Conservation (phyloP, 2,113 vertebrate species). For the Erythrocercus mccallii region DNA sequence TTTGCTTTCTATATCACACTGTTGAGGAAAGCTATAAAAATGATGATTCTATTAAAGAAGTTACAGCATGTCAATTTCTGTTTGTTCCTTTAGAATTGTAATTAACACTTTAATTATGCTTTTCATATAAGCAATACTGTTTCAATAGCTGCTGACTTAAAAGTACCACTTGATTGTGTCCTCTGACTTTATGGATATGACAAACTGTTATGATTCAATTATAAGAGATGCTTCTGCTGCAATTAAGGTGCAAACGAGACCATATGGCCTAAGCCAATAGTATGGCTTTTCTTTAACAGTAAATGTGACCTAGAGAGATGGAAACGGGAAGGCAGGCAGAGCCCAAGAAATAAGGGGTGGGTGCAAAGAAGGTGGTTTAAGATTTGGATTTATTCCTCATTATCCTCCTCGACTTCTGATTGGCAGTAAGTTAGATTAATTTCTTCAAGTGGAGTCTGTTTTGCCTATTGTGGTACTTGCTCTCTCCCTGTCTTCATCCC, state of each 20-base stretch:
- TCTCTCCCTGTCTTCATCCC: background rate
- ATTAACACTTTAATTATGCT: background rate
- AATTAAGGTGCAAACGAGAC: background rate
- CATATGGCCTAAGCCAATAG: background rate
- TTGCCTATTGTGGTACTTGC: background rate
- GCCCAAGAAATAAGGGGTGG: background rate
- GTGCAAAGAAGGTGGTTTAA: background rate
- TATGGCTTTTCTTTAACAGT: background rate
- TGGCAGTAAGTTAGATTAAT: background rate
- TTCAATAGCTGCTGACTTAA: background rate
- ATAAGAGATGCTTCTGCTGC: background rate
- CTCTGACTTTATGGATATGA: background rate
- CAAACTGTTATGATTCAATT: background rate
- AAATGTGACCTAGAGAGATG: background rate
- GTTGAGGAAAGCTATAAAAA: background rate
- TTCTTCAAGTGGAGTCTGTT: background rate
- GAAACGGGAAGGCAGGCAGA: background rate
- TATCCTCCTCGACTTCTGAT: background rate
- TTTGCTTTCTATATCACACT: background rate
- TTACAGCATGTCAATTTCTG: background rate
- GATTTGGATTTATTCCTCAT: background rate
- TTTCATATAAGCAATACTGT: background rate
- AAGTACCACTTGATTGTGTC: background rate
- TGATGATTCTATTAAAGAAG: background rate
- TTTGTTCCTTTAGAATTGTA: background rate